phyloP scores from a whole-genome alignment of 2,113 vertebrate genomes.

The Pavo muticus region DNA sequence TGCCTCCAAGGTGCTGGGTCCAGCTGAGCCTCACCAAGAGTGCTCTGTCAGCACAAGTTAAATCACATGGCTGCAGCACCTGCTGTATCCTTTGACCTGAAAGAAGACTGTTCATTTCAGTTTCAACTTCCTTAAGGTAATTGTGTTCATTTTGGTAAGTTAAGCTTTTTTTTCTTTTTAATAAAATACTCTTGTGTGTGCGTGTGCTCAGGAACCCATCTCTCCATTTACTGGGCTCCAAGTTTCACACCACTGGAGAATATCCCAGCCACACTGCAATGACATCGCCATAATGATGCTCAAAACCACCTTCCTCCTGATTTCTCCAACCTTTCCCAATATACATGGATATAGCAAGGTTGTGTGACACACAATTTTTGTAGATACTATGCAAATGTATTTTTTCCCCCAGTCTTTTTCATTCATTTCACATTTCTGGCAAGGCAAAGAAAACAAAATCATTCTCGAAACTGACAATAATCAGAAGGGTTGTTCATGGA shows the following conservation, averaged over 20 bases:
- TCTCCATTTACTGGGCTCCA: not conserved
- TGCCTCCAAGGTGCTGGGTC: not conserved
- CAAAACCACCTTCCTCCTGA: not conserved
- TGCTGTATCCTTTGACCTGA: not conserved
- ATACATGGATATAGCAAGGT: rapidly evolving
- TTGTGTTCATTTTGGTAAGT: not conserved
- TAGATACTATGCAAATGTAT: not conserved
- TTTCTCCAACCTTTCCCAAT: not conserved
- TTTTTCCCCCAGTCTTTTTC: not conserved
- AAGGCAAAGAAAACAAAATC: not conserved
- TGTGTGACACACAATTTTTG: not conserved
- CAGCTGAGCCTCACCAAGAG: not conserved
- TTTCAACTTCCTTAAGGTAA: not conserved
- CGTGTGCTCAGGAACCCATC: not conserved
- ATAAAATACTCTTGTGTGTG: too few relatives aligned
- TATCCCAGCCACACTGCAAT: not conserved
- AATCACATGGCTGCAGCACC: not conserved
- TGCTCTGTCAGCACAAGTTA: not conserved
- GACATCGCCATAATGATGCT: not conserved
- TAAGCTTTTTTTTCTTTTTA: not conserved
- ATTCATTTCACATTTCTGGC: not conserved
- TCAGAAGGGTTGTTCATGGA: rapidly evolving
- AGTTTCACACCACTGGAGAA: not conserved
- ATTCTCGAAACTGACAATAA: not conserved
- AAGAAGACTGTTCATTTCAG: not conserved